Evolutionary conservation across 1,140 invertebrate species (phyloP).

Genomic region (Dolichoris vasculosae): DNA sequence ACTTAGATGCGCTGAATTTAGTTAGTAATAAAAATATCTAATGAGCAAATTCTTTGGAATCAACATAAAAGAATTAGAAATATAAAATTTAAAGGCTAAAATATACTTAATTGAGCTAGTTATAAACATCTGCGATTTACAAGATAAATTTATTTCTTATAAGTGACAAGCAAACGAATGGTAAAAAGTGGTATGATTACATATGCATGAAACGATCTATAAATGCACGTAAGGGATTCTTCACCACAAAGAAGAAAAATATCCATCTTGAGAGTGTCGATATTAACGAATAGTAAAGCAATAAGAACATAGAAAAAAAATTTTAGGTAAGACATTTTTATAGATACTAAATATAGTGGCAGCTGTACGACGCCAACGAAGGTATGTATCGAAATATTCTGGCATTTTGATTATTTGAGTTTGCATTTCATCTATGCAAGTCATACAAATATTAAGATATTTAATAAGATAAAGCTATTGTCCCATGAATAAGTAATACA

Average conservation of each 20-base stretch:
- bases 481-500: neutral
- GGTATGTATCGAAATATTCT: neutral
- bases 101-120: neutral
- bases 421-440: constrained; percentile 21
- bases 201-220: constrained; percentile 23
- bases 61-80: no score
- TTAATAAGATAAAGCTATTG: constrained; percentile 9
- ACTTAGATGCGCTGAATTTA: no score
- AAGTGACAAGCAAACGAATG: neutral
- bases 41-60: no score
- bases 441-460: constrained; percentile 45
- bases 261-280: neutral
- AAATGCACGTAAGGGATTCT: constrained; percentile 23
- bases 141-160: constrained; percentile 15
- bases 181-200: no score
- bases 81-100: no score
- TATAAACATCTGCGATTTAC: neutral
- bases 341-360: no score
- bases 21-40: no score
- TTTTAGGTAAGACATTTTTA: constrained; percentile 22
- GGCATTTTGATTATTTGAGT: constrained; percentile 38
- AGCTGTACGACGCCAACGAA: no score
- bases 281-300: constrained; percentile 21
- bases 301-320: constrained; percentile 8
- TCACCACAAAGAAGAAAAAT: constrained; percentile 6